Evolutionary conservation across 2,888 invertebrate species (phyloP), one percentile per base, ranked within the genome.

Genomic region (Patella depressa): DNA sequence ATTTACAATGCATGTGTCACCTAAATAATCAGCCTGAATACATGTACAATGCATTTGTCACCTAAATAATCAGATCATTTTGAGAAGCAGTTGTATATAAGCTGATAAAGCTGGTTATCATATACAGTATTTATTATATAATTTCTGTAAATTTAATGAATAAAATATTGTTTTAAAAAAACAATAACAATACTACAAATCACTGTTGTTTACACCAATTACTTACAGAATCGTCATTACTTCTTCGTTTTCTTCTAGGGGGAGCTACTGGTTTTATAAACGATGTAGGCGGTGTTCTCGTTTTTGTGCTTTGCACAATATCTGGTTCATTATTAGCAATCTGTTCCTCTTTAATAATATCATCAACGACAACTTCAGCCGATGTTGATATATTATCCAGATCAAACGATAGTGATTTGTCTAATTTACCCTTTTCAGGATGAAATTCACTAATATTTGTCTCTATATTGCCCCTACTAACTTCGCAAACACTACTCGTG

Each of bases 281-380:
- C 12, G 85, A 85, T n/a, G 80, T 82, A 9, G 88, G 87, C 19
- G 88, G 88, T 53, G 88, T 88, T 69, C 86, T 79, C 3, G 87
- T 84, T 82, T 97, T 97, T 82, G 97, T 96, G 92, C 97, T 97
- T 79, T 96, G 96, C 86, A 97, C 96, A 88, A 97, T 96, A 92
- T 98, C 97, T 2, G 97, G 97, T 92, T 97, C 97, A 77, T 87
- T 85, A 15, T 74, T 77, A 29, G 81, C 75, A 5, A 83, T 78
- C 59, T 85, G 84, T n/a, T 82, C 85, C 69, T 86, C 85, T 54
- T 86, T 84, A 55, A 87, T 79, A 72, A 87, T 83, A 70, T 84
- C 82, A 71, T 87, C 86, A 15, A 87, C 85, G 59, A 87, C 75
- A 7, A 76, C 29, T 72, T 76, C 76, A 24, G 55, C 54, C 4